Conservation (phyloP, 2,113 vertebrate species). For the Sinocyclocheilus anophthalmus region DNA sequence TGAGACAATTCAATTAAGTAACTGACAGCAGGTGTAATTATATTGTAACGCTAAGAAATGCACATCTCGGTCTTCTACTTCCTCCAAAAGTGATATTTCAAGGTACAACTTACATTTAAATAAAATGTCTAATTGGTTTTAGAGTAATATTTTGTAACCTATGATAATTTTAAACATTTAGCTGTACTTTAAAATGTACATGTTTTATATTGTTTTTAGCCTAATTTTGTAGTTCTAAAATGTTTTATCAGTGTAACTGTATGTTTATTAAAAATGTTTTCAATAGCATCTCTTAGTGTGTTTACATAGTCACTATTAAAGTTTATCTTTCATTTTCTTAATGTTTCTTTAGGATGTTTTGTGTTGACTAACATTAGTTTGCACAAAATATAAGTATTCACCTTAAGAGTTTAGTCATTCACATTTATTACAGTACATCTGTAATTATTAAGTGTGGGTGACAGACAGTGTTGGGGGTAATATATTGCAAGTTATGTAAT, state of each 20-base stretch:
- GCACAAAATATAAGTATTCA: neutral
- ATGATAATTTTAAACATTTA: neutral
- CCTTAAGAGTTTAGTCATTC: neutral
- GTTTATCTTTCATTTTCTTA: neutral
- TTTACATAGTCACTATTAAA: neutral
- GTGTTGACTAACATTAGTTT: neutral
- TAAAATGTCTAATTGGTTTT: neutral
- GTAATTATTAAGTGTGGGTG: neutral
- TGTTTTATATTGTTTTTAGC: neutral
- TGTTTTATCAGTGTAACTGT: neutral
- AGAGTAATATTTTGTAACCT: neutral
- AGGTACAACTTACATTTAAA: no score
- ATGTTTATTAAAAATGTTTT: no score
- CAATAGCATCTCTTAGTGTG: neutral
- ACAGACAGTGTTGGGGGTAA: neutral
- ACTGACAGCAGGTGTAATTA: neutral
- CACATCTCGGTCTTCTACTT: no score
- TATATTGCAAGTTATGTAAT: no score
- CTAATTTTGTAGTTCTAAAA: neutral
- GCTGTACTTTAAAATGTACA: neutral
- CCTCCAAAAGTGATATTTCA: no score
- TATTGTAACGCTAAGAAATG: neutral
- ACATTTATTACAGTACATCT: neutral
- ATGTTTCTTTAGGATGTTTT: neutral
- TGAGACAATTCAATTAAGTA: no score